phyloP scores from a whole-genome alignment of 2,888 invertebrate genomes.

The Nudaria mundana region DNA sequence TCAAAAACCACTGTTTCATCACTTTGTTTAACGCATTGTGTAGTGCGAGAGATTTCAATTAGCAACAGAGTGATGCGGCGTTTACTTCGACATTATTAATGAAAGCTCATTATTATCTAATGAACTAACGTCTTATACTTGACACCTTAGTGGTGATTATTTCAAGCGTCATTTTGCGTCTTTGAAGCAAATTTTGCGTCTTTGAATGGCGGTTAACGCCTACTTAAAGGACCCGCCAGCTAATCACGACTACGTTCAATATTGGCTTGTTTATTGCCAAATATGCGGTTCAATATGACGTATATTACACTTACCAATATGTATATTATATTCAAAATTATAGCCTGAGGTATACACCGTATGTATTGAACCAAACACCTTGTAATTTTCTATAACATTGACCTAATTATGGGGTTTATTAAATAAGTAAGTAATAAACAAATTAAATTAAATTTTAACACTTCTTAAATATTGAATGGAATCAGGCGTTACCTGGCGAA shows the following conservation, averaged over 20 bases:
- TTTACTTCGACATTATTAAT: conserved; percentile 59
- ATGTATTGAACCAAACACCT: too few relatives aligned
- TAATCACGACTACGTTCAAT: conserved; percentile 4
- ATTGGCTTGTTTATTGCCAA: conserved; percentile 2
- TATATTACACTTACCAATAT: too few relatives aligned
- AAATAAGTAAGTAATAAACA: too few relatives aligned
- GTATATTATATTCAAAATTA: too few relatives aligned
- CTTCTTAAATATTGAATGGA: too few relatives aligned
- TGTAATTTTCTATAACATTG: too few relatives aligned
- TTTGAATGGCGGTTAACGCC: conserved; percentile 2
- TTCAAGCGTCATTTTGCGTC: too few relatives aligned
- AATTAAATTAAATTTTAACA: too few relatives aligned
- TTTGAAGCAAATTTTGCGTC: too few relatives aligned
- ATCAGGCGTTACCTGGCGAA: too few relatives aligned
- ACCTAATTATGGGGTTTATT: too few relatives aligned
- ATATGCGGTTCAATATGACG: conserved; percentile 6
- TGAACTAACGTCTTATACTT: conserved; percentile 27
- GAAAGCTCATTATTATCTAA: conserved; percentile 38
- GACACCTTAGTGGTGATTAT: conserved; percentile 26
- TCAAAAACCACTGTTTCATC: conserved; percentile 27
- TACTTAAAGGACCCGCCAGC: not conserved
- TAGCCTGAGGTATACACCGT: too few relatives aligned
- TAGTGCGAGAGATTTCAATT: conserved; percentile 52
- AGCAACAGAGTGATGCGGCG: conserved; percentile 52
- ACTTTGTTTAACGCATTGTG: conserved; percentile 29